Conservation (phyloP, 2,113 vertebrate species). For the Ramphastos sulfuratus region DNA sequence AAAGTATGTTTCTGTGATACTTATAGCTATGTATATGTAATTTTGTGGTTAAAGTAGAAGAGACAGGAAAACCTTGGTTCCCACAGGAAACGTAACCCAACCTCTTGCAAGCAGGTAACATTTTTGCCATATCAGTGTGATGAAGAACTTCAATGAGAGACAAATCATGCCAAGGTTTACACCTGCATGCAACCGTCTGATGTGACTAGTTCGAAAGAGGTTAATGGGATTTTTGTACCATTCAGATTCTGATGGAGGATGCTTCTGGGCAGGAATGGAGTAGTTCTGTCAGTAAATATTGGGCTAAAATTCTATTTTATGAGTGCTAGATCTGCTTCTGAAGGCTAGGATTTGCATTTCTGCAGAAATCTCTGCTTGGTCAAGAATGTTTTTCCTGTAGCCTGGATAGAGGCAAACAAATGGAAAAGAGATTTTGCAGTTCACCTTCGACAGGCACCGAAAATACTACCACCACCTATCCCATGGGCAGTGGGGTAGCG, state of each 20-base stretch:
- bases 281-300: background rate
- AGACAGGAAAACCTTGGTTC: slow-evolving; percentile 57
- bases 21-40: slow-evolving; percentile 55
- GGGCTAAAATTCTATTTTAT: background rate
- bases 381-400: background rate
- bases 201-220: background rate
- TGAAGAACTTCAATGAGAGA: slow-evolving; percentile 49
- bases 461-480: accelerated
- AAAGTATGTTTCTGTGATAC: slow-evolving; percentile 49
- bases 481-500: background rate
- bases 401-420: background rate
- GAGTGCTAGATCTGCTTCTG: background rate
- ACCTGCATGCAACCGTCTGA: background rate
- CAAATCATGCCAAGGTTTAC: slow-evolving; percentile 43
- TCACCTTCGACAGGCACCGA: accelerated
- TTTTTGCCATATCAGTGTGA: background rate
- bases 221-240: background rate
- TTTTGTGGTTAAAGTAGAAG: slow-evolving; percentile 45
- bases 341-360: accelerated
- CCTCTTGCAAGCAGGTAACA: slow-evolving; percentile 36
- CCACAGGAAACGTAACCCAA: slow-evolving; percentile 40
- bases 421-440: background rate
- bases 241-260: background rate
- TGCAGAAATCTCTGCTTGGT: background rate
- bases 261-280: accelerated